phyloP scores from a whole-genome alignment of 2,113 vertebrate species.

The Rana temporaria region DNA sequence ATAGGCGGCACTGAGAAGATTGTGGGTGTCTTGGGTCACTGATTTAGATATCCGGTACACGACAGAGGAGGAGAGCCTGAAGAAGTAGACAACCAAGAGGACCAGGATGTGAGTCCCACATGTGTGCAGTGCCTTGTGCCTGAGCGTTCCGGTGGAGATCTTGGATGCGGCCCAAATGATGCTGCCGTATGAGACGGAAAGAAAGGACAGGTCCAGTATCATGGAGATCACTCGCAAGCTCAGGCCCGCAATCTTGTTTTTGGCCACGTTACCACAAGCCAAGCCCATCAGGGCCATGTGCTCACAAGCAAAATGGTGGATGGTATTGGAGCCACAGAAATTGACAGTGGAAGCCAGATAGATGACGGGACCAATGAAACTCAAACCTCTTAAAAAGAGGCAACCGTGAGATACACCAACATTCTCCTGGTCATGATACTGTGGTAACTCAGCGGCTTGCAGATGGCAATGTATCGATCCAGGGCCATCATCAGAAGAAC shows the following conservation, averaged over 20 bases:
- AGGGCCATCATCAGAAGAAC: background rate
- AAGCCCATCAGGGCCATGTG: conserved; percentile 7
- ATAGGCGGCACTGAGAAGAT: conserved; percentile 72
- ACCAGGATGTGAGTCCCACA: conserved; percentile 79
- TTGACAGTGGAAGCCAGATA: background rate
- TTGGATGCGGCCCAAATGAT: conserved; percentile 68
- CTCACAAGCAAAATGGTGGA: conserved; percentile 8
- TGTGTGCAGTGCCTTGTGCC: conserved; percentile 77
- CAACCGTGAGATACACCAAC: background rate
- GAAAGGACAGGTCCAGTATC: conserved; percentile 51
- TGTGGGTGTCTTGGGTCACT: conserved; percentile 72
- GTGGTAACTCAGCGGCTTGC: background rate
- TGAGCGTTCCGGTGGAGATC: conserved; percentile 59
- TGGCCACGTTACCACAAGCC: background rate
- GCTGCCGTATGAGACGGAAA: conserved; percentile 67
- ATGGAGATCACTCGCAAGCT: conserved; percentile 34
- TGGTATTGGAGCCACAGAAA: background rate
- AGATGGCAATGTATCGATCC: conserved; percentile 1
- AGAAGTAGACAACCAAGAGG: conserved; percentile 75
- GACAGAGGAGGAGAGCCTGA: conserved; percentile 75
- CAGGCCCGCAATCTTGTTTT: conserved; percentile 59
- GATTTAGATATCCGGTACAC: conserved; percentile 57
- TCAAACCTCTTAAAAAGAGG: background rate
- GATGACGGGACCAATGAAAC: background rate
- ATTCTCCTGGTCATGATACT: background rate